Conservation (phyloP, 2,113 vertebrate species). For the Cygnus buccinator region DNA sequence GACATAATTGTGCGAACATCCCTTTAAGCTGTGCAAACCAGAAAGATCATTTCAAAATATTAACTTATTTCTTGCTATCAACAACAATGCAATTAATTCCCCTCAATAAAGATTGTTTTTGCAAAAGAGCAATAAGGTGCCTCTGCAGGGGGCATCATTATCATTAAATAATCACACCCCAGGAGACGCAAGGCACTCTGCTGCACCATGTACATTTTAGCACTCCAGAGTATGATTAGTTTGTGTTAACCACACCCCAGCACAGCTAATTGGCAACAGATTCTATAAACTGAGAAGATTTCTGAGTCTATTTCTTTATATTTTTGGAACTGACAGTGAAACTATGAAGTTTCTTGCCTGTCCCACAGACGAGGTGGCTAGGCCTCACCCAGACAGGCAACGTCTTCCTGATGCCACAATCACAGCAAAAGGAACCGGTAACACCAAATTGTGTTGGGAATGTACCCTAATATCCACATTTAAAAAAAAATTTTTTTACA, state of each 20-base stretch:
- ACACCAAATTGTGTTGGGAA: rapidly evolving
- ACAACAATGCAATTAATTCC: conserved; percentile 80
- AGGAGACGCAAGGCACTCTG: conserved; percentile 60
- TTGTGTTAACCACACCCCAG: conserved; percentile 68
- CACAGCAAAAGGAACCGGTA: neutral
- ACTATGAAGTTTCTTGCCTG: neutral
- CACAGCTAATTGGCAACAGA: conserved; percentile 55
- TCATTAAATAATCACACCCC: conserved; percentile 77
- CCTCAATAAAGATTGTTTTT: conserved; percentile 76
- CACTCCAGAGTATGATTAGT: conserved; percentile 71
- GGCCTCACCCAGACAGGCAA: neutral
- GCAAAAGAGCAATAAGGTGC: conserved; percentile 76
- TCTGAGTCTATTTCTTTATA: neutral
- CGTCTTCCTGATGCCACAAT: rapidly evolving
- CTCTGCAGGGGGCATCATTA: conserved; percentile 76
- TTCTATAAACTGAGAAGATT: conserved; percentile 11
- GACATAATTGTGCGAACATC: conserved; percentile 65
- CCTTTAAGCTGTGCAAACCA: conserved; percentile 49
- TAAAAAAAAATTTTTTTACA: neutral
- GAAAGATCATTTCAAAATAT: conserved; percentile 72
- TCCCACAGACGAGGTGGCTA: neutral
- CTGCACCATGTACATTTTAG: conserved; percentile 68
- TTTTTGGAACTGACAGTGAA: neutral
- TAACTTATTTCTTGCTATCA: conserved; percentile 75
- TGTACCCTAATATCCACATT: neutral